A percentile compares a stretch with the other conserved stretches of the same genome.
Conservation (phyloP, 2,888 invertebrate species). For the Dromius quadrimaculatus region DNA sequence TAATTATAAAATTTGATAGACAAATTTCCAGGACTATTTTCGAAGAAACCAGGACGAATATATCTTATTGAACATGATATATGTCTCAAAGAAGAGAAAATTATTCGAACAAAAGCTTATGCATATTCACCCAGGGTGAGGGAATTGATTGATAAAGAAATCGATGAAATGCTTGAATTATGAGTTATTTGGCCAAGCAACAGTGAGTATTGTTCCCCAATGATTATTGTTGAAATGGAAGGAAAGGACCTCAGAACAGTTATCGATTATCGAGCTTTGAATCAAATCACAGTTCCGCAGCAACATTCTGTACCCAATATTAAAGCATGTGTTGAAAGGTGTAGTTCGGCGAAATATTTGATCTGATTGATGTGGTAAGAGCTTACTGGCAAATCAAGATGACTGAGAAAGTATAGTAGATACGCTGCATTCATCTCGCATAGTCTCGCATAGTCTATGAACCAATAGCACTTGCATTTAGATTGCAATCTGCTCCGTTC, state of each 20-base stretch:
- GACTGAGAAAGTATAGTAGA: no score
- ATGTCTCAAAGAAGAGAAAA: background rate
- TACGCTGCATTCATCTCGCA: conserved; percentile 13
- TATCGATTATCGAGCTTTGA: conserved; percentile 10
- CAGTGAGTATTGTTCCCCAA: conserved; percentile 24
- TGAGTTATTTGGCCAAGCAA: conserved; percentile 17
- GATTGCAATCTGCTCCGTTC: conserved; percentile 12
- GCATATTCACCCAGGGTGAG: conserved; percentile 17
- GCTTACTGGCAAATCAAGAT: conserved; percentile 21
- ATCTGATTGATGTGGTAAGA: conserved; percentile 11
- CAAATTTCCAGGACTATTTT: conserved; percentile 24
- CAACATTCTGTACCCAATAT: conserved; percentile 22
- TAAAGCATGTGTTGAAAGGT: conserved; percentile 7
- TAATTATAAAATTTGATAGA: background rate
- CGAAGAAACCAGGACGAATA: background rate
- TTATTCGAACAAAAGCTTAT: conserved; percentile 12
- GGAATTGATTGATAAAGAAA: conserved; percentile 24
- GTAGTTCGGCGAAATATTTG: conserved; percentile 8
- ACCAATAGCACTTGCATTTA: conserved; percentile 8
- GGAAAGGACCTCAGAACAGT: conserved; percentile 6
- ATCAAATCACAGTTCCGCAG: conserved; percentile 3
- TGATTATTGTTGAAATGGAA: conserved; percentile 26
- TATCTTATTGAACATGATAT: conserved; percentile 17
- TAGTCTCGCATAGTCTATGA: no score
- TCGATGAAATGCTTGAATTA: conserved; percentile 25